Conservation (phyloP, 1,140 invertebrate species). For the Gryllus bimaculatus region DNA sequence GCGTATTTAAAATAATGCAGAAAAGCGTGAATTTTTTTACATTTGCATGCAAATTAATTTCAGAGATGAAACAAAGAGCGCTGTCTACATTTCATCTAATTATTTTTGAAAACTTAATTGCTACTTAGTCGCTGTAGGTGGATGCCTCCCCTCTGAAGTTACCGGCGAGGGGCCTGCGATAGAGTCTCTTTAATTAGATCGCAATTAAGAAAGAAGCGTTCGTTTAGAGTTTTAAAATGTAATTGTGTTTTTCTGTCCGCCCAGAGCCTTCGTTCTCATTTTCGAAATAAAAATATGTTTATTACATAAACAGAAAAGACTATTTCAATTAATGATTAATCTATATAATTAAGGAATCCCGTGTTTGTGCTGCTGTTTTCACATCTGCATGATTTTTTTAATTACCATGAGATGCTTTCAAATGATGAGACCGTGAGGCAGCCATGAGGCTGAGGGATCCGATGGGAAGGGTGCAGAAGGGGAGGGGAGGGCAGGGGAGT, state of each 20-base stretch:
- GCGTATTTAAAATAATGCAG: slow-evolving; percentile 5
- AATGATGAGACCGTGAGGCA: background rate
- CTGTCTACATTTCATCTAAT: slow-evolving; percentile 1
- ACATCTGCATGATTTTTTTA: background rate
- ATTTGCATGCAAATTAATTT: slow-evolving; percentile 6
- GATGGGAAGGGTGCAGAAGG: background rate
- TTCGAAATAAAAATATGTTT: background rate
- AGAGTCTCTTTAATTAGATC: background rate
- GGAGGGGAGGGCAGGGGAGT: background rate
- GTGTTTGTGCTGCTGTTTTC: background rate
- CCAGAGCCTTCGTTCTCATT: background rate
- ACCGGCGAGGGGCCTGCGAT: background rate
- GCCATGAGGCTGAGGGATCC: background rate
- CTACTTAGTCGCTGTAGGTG: background rate
- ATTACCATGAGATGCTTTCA: background rate
- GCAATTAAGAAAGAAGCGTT: background rate
- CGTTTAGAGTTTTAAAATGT: background rate
- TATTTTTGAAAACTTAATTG: slow-evolving; percentile 6
- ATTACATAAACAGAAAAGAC: slow-evolving; percentile 5
- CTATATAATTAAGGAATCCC: background rate
- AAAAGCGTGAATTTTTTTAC: slow-evolving; percentile 5
- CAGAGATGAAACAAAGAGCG: background rate
- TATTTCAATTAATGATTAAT: slow-evolving; percentile 6
- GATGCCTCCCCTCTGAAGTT: background rate
- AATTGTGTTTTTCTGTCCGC: background rate